These are phyloP conservation scores for Amphiprion percula DNA, from an alignment of 2,113 vertebrate genomes.

Conservation along the genomic window DNA sequence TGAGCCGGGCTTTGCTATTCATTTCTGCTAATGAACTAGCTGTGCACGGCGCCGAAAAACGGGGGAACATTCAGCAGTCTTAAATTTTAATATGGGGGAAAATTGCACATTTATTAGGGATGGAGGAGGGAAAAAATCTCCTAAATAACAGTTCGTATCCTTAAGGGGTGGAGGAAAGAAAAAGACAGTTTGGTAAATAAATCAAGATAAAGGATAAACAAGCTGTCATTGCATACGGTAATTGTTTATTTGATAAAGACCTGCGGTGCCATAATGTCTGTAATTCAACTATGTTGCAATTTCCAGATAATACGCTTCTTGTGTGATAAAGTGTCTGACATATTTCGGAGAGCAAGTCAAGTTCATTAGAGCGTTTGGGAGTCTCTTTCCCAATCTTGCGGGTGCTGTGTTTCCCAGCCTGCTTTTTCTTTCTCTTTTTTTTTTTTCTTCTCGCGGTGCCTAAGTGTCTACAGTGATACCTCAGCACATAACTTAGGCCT, in stretches of 20 bases:
- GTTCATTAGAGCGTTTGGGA: conserved; percentile 84
- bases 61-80: conserved; percentile 77
- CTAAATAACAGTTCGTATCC: conserved; percentile 67
- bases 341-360: conserved; percentile 80
- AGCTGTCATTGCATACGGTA: conserved; percentile 82
- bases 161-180: conserved; percentile 44
- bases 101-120: conserved; percentile 80
- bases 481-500: conserved; percentile 96
- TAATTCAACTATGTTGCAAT: conserved; percentile 86
- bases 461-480: conserved; percentile 95
- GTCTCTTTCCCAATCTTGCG: conserved; percentile 84
- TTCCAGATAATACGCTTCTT: conserved; percentile 94
- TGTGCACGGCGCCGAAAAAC: conserved; percentile 86
- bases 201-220: conserved; percentile 86
- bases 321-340: conserved; percentile 95
- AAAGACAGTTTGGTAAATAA: conserved; percentile 77
- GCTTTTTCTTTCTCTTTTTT: conserved; percentile 62
- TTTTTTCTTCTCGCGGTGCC: conserved; percentile 88
- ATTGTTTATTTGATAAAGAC: conserved; percentile 87
- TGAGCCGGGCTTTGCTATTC: conserved; percentile 97
- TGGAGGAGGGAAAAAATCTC: conserved; percentile 36
- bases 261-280: conserved; percentile 99
- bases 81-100: conserved; percentile 83
- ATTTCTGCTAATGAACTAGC: conserved; percentile 99
- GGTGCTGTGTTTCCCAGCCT: conserved; percentile 78